Base-by-base conservation (phyloP, 1,140 invertebrate species). In the Dendroctonus ponderosae region DNA sequence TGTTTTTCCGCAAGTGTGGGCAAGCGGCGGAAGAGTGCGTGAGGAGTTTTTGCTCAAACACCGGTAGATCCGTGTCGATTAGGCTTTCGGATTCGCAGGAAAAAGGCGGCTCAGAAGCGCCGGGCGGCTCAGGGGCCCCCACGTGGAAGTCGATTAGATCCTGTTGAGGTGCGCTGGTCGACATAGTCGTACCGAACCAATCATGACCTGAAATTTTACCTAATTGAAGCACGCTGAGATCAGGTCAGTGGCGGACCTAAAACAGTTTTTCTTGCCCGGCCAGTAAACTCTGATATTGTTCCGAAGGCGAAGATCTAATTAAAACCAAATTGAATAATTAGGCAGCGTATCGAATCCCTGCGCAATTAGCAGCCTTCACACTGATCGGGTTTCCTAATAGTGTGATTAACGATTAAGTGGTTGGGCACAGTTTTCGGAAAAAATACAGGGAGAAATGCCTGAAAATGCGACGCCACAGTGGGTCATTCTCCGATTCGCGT, bases 51-150 rank as follows among this genome's bases (percentile, higher is more conserved):
- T 75, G 67, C 58, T 75, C 76, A 7, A 78, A 64, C 12, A 71
- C 63, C 39, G 74, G 72, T 11, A 78, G 66, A 61, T 77, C 76
- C 2, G 75, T 73, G 56, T 78, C 76, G 41, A 78, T 61, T 2
- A 78, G 63, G 58, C 74, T 75, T 11, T 61, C 62, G 8, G 68
- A 53, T 50, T 67, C 68, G 15, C 65, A 54, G 50, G 41, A 14
- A 39, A 40, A n/a, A 41, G 66, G n/a, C 12, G 43, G 40, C 38
- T n/a, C 7, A 14, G 50, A 39, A 6, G 37, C 26, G 57, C 58
- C 54, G 6, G 73, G 69, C 38, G 74, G 60, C 37, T 71, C 66
- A 0, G 73, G 70, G 4, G 75, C 73, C n/a, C 67, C 70, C 11
- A 72, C 74, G 44, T 75, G 62, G 57, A 77, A 71, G 62, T 77